These are phyloP conservation scores for Pithys albifrons DNA, from an alignment of 2,113 vertebrate genomes.

Conservation along the genomic window DNA sequence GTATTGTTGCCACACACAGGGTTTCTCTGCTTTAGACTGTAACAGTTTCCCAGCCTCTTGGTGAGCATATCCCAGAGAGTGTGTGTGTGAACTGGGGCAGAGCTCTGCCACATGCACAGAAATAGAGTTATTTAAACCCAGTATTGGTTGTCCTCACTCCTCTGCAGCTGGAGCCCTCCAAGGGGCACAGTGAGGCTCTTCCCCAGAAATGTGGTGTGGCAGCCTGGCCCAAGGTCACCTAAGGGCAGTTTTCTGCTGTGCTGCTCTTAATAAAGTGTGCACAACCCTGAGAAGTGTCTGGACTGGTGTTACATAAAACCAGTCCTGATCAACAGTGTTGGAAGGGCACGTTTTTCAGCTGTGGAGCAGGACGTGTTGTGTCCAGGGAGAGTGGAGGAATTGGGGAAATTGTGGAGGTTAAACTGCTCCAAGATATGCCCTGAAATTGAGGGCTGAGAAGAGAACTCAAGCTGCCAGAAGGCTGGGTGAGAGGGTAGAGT, in stretches of 20 bases:
- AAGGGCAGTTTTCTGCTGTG: not conserved
- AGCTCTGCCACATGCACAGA: not conserved
- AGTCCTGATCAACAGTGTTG: accelerated
- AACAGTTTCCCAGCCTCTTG: not conserved
- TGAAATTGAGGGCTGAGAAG: not conserved
- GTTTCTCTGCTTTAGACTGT: not conserved
- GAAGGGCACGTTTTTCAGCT: not conserved
- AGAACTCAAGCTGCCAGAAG: not conserved
- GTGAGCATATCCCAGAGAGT: accelerated
- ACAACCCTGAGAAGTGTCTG: not conserved
- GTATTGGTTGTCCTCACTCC: not conserved
- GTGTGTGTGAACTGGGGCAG: accelerated
- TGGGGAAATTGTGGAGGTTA: accelerated
- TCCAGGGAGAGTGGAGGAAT: accelerated
- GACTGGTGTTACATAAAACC: not conserved
- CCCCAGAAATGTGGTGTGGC: not conserved
- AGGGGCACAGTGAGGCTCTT: not conserved
- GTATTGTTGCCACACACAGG: not conserved
- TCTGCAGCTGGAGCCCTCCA: not conserved
- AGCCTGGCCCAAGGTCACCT: not conserved
- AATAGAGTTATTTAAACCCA: not conserved
- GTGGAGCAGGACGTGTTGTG: not conserved
- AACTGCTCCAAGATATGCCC: accelerated
- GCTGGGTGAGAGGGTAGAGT: not conserved
- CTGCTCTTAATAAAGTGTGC: not conserved